Evolutionary conservation across 2,888 invertebrate genomes (phyloP), one percentile per base, ranked within the genome.

Genomic region (Plebejus argus): DNA sequence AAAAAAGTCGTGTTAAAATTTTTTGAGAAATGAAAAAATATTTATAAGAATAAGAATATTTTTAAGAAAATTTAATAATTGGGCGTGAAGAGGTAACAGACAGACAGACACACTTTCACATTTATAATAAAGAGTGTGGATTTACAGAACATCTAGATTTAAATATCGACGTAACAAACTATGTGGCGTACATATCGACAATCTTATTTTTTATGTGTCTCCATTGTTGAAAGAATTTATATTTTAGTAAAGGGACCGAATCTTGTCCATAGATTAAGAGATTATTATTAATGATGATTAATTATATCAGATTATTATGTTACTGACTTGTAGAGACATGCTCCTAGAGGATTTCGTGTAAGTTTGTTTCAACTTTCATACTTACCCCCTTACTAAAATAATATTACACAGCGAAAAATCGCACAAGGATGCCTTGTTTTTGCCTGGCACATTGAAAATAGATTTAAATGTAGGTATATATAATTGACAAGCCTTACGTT

Each of bases 271-370:
- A 89, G 91, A 92, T 92, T 87, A 87, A 81, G 83, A 89, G 92
- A 92, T 91, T 90, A 89, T 91, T 90, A 89, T 89, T 88, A 87
- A 84, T 87, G 91, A 91, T 91, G 91, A 90, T 91, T 89, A 90
- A 90, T 90, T 87, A 89, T 89, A 90, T 90, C 88, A 87, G 86
- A 82, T 88, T 86, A 86, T 88, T 49, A 45, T 72, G 72, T 49
- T 72, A 18, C 18, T 74, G 53, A 71, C 35, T 71, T 71, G 39
- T 71, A n/a, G 70, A n/a, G 20, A 15, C 23, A 23, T 23, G 66
- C 58, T 58, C 7, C 28, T 1, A 66, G 3, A 28, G 12, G 15
- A 28, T 66, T 33, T 6, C 1, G 28, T 66, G 23, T 61, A 15
- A 33, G 28, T 66, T 7, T 8, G 12, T 53, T 58, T 20, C n/a